A percentile compares a stretch with the other conserved stretches of the same genome.
phyloP scores from a whole-genome alignment of 2,113 vertebrate genomes.

The Microcebus griseorufus region DNA sequence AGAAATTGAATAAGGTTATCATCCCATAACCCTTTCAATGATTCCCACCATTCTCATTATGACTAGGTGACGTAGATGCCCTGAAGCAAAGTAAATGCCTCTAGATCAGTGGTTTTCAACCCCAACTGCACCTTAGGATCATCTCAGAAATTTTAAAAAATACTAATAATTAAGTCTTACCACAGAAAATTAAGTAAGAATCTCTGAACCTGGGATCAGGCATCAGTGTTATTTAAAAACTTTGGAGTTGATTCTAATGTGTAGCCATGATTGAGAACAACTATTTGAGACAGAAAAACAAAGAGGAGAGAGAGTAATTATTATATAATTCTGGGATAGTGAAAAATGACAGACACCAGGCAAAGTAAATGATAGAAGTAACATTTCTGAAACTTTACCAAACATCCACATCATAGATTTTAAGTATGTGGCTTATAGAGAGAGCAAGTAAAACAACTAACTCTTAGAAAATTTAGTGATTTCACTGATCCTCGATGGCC shows the following conservation, averaged over 20 bases:
- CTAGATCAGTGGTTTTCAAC: background rate
- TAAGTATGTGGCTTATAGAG: background rate
- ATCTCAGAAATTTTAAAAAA: background rate
- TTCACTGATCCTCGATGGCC: background rate
- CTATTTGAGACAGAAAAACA: background rate
- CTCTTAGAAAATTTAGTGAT: background rate
- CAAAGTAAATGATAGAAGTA: background rate
- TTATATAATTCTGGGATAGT: background rate
- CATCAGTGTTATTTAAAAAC: background rate
- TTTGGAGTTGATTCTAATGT: background rate
- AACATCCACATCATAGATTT: background rate
- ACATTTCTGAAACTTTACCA: background rate
- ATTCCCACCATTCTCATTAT: background rate
- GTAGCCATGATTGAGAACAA: background rate
- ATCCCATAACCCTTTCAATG: background rate
- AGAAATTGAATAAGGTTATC: background rate
- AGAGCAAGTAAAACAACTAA: slow-evolving; percentile 31
- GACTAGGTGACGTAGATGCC: background rate
- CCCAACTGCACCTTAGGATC: background rate
- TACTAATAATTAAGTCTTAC: background rate
- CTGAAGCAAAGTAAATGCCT: background rate
- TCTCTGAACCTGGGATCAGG: background rate
- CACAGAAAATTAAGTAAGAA: background rate
- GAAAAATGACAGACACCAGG: background rate
- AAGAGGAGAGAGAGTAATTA: background rate